These are phyloP conservation scores for Oreochromis spilurus DNA, from an alignment of 2,113 vertebrate species.

Conservation along the genomic window DNA sequence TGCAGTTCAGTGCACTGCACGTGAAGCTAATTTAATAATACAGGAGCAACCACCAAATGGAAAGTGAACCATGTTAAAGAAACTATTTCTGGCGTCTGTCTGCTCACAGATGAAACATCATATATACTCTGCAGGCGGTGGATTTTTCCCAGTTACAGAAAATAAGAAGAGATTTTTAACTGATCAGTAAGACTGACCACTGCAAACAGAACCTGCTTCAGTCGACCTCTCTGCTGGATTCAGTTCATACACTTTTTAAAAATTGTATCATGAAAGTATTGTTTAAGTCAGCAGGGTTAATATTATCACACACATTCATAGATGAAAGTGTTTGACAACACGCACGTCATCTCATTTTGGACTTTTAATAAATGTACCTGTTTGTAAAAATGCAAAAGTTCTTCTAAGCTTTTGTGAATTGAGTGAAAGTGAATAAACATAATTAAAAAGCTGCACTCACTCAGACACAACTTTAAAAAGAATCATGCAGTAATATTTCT, in stretches of 20 bases:
- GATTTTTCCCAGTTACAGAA: neutral
- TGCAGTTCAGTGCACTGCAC: neutral
- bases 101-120: neutral
- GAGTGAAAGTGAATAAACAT: neutral
- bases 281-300: neutral
- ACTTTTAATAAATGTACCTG: neutral
- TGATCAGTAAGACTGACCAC: rapidly evolving
- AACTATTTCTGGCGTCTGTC: rapidly evolving
- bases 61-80: neutral
- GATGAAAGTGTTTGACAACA: neutral
- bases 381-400: neutral
- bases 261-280: neutral
- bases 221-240: neutral
- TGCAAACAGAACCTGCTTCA: neutral
- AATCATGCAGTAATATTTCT: neutral
- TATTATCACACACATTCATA: neutral
- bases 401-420: neutral
- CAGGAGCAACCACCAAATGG: neutral
- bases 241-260: neutral
- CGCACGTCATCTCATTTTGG: rapidly evolving
- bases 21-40: neutral
- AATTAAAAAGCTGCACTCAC: neutral
- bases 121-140: neutral
- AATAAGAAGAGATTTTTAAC: neutral
- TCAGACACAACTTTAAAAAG: neutral